Base-by-base conservation (phyloP, 2,113 vertebrate species). In the Gnathonemus echidnorhynchus region DNA sequence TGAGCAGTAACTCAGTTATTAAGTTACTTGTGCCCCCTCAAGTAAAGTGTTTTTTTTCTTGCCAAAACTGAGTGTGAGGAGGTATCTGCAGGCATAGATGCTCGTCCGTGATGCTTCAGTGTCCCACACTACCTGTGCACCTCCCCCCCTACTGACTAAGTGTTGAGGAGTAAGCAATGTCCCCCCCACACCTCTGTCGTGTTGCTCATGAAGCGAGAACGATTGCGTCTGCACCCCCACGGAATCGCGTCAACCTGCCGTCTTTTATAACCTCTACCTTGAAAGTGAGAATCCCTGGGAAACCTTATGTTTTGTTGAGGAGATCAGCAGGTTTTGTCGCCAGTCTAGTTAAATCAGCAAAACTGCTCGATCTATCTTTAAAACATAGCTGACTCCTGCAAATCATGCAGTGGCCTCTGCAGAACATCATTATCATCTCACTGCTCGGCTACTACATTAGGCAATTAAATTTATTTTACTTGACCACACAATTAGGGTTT, bases 331-430 rank as follows among this genome's bases (percentile, higher is more conserved):
- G 21, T 48, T 85, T 85, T 13, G 39, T 24, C 45, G 0, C 39
- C 39, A 48, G 24, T 48, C 17, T 87, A 31, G n/a, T 53, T 21
- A 53, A 39, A 53, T 53, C 50, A 53, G 27, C 49, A 87, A 53
- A 87, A 27, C 49, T 56, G 86, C 86, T 31, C 27, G 4, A 31
- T 31, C n/a, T 50, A 53, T n/a, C 49, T 52, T 49, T 49, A 80
- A 80, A 80, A 42, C 74, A 86, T 87, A 87, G n/a, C 86, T 87
- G 39, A 46, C 39, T 85, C 39, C 83, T 85, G 86, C 50, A 87
- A 17, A 35, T 49, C 27, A 53, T 53, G 84, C 45, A 0, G 11
- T 13, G 24, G 24, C 35, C 19, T 24, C 45, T 27, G 10, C 45
- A 24, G 31, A 52, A 56, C n/a, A 87, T 50, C n/a, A 31, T 31